phyloP scores from a whole-genome alignment of 2,888 invertebrate species.

The Lepidocyrtinus sp. region DNA sequence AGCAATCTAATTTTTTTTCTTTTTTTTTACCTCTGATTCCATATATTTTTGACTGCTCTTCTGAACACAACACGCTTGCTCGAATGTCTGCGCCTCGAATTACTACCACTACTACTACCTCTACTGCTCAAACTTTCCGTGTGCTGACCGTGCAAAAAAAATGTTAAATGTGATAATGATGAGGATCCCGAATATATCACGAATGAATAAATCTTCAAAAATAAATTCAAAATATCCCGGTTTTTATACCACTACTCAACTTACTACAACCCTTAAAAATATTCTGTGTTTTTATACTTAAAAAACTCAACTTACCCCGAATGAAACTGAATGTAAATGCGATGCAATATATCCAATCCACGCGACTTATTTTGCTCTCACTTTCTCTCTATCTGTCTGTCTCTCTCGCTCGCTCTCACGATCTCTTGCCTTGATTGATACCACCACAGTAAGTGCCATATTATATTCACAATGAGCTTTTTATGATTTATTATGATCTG shows the following conservation, averaged over 20 bases:
- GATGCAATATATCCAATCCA: neutral
- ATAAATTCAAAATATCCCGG: neutral
- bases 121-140: slow-evolving; percentile 33
- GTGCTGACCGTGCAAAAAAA: slow-evolving; percentile 58
- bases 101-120: slow-evolving; percentile 29
- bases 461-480: slow-evolving; percentile 49
- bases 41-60: slow-evolving; percentile 57
- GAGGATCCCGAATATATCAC: slow-evolving; percentile 10
- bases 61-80: slow-evolving; percentile 31
- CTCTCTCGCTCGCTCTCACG: slow-evolving; percentile 33
- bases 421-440: slow-evolving; percentile 55
- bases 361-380: slow-evolving; percentile 18
- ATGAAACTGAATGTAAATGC: slow-evolving; percentile 1
- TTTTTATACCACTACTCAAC: slow-evolving; percentile 7
- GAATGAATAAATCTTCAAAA: neutral
- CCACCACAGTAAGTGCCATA: slow-evolving; percentile 60
- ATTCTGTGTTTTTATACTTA: slow-evolving; percentile 7
- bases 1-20: slow-evolving; percentile 51
- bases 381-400: slow-evolving; percentile 29
- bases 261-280: slow-evolving; percentile 46
- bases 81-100: slow-evolving; percentile 36
- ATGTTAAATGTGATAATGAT: slow-evolving; percentile 20
- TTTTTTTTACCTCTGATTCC: slow-evolving; percentile 52
- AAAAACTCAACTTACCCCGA: slow-evolving; percentile 8
- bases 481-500: neutral